Conservation (phyloP, 2,888 invertebrate genomes). For the Apamea epomidion region DNA sequence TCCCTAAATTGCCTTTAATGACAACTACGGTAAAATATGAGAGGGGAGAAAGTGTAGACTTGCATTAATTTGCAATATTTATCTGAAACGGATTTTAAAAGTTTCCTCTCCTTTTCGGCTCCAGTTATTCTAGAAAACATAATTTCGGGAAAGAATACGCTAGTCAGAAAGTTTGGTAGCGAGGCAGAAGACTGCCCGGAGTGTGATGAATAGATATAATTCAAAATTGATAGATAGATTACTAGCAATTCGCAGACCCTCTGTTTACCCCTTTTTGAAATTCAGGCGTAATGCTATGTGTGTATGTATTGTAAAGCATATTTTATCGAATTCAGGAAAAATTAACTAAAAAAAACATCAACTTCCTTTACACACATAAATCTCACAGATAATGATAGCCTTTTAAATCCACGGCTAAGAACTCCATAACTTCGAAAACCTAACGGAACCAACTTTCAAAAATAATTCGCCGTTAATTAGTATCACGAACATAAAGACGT, state of each 20-base stretch:
- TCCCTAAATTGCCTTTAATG: constrained; percentile 1
- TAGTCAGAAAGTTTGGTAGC: not conserved
- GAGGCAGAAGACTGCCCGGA: not conserved
- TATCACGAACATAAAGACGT: constrained; percentile 41
- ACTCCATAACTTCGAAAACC: not conserved
- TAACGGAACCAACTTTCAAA: constrained; percentile 37
- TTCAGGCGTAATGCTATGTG: no score
- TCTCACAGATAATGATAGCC: not conserved
- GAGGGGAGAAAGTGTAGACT: constrained; percentile 12
- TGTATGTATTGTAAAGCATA: not conserved
- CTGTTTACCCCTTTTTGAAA: not conserved
- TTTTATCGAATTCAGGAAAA: not conserved
- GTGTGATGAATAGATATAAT: not conserved
- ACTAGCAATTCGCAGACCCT: not conserved
- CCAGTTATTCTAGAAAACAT: not conserved
- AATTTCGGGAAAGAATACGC: not conserved
- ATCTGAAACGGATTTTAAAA: not conserved
- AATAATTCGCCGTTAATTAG: constrained; percentile 11
- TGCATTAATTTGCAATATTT: constrained; percentile 18
- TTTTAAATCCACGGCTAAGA: not conserved
- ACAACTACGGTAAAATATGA: not conserved
- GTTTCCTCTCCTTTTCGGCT: not conserved
- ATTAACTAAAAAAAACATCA: not conserved
- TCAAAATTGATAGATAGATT: not conserved
- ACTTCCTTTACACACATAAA: not conserved